A percentile compares a stretch with the other conserved stretches of the same genome.
These are phyloP conservation scores for Lasioglossum villosulum DNA, from an alignment of 2,888 invertebrate genomes.

Conservation along the genomic window DNA sequence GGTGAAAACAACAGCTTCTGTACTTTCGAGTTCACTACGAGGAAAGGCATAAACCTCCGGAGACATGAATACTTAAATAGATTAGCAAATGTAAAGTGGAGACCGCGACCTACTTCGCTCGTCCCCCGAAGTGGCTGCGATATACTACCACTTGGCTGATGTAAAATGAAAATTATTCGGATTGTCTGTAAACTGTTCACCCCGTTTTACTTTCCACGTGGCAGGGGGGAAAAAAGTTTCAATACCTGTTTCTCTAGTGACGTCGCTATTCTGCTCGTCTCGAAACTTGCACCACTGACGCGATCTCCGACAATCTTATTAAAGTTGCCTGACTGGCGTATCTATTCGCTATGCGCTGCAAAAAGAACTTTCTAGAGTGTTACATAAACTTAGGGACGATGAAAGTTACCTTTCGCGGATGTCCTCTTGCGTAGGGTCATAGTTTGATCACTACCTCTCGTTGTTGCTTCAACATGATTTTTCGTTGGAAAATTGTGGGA, in stretches of 20 bases:
- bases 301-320: not conserved
- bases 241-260: not conserved
- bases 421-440: not conserved
- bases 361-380: not conserved
- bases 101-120: slow-evolving; percentile 18
- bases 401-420: not conserved
- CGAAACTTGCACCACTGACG: not conserved
- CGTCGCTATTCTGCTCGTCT: not conserved
- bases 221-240: not conserved
- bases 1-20: slow-evolving; percentile 4
- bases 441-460: not conserved
- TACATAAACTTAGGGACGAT: not conserved
- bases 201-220: not conserved
- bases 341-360: not conserved
- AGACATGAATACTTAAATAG: slow-evolving; percentile 17
- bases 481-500: too few species aligned
- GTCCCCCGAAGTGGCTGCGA: slow-evolving; percentile 7
- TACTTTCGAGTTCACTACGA: not conserved
- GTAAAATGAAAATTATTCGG: slow-evolving; percentile 2
- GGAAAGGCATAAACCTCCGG: slow-evolving; percentile 10
- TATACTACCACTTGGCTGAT: slow-evolving; percentile 19
- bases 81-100: slow-evolving; percentile 8
- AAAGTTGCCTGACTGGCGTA: not conserved
- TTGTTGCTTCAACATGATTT: not conserved
- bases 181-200: slow-evolving; percentile 9